phyloP scores from a whole-genome alignment of 2,113 vertebrate species.

The Rhipidura dahli region DNA sequence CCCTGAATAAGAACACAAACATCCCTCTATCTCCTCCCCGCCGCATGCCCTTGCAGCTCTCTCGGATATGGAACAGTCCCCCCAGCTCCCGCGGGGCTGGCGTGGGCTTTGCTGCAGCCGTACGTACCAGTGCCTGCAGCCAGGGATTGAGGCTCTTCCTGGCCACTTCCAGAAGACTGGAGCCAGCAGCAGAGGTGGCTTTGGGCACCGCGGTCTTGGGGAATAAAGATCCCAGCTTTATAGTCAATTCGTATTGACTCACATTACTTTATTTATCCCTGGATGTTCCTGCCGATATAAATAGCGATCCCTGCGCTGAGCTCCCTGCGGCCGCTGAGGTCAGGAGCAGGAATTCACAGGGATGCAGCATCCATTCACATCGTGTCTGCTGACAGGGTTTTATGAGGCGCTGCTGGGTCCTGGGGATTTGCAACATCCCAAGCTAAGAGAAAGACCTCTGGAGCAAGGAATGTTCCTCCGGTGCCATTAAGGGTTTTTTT shows the following conservation, averaged over 20 bases:
- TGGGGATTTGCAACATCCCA: neutral
- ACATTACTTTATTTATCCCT: slow-evolving; percentile 43
- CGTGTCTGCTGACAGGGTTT: neutral
- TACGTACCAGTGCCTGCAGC: neutral
- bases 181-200: neutral
- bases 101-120: rapidly evolving
- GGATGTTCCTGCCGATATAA: slow-evolving; percentile 41
- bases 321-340: neutral
- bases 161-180: neutral
- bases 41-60: rapidly evolving
- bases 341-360: slow-evolving; percentile 1
- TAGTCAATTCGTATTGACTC: slow-evolving; percentile 26
- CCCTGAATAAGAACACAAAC: rapidly evolving
- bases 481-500: neutral
- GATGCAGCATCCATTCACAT: neutral
- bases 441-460: neutral
- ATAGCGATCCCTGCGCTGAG: neutral
- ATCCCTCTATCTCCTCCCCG: neutral
- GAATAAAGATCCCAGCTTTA: neutral
- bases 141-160: neutral
- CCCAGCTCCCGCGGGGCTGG: rapidly evolving
- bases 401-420: neutral
- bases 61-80: rapidly evolving
- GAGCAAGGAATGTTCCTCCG: neutral
- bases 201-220: neutral